Conservation (phyloP, 2,888 invertebrate genomes). For the Atrina japonica region DNA sequence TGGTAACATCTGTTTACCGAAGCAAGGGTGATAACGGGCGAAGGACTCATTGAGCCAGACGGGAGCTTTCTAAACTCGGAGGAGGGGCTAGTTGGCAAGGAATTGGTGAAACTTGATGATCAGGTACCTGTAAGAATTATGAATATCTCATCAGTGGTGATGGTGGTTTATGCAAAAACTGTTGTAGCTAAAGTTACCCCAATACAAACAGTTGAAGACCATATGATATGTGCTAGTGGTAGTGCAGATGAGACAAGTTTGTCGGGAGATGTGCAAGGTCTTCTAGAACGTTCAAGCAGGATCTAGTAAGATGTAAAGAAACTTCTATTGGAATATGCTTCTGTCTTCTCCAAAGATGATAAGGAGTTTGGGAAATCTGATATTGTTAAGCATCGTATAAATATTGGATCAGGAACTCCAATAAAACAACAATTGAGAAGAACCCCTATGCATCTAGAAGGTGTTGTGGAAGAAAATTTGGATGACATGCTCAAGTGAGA, state of each 20-base stretch:
- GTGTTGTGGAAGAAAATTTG: neutral
- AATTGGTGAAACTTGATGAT: neutral
- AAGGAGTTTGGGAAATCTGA: constrained; percentile 19
- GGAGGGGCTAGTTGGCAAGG: neutral
- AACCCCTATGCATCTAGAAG: neutral
- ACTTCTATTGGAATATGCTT: neutral
- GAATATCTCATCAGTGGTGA: neutral
- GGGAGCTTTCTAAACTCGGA: neutral
- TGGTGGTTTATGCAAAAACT: neutral
- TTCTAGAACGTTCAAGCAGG: neutral
- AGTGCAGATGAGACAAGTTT: neutral
- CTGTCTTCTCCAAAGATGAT: constrained; percentile 4
- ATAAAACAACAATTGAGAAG: constrained; percentile 9
- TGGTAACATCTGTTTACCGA: constrained; percentile 2
- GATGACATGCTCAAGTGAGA: constrained; percentile 2
- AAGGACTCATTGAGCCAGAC: neutral
- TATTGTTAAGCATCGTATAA: constrained; percentile 9
- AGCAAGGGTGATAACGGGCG: neutral
- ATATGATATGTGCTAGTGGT: neutral
- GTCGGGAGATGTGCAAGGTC: neutral
- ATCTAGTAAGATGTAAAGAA: neutral
- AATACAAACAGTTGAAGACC: neutral
- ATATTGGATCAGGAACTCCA: neutral
- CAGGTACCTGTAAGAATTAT: constrained; percentile 3
- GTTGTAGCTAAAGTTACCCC: constrained; percentile 1